A percentile compares a stretch with the other conserved stretches of the same genome.
Conservation (phyloP, 2,888 invertebrate species). For the Gryllus longicercus region DNA sequence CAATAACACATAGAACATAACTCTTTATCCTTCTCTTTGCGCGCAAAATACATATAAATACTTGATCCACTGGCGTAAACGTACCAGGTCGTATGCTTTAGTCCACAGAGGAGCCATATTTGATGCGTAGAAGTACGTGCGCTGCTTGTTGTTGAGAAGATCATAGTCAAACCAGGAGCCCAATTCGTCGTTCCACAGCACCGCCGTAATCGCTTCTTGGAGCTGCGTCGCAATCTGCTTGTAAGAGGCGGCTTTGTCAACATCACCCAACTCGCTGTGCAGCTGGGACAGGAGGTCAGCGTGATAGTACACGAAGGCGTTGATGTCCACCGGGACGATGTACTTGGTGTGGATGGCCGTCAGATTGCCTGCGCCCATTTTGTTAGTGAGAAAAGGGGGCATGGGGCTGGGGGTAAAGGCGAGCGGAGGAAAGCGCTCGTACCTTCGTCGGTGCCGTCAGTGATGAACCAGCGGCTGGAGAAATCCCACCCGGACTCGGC, state of each 20-base stretch:
- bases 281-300: constrained; percentile 67
- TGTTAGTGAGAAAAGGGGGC: too few species aligned
- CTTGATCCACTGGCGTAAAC: constrained; percentile 36
- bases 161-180: constrained; percentile 83
- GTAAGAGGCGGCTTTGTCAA: constrained; percentile 55
- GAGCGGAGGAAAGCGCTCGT: constrained; percentile 34
- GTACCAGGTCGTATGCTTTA: constrained; percentile 52
- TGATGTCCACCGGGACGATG: constrained; percentile 78
- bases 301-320: constrained; percentile 70
- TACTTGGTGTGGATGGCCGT: constrained; percentile 61
- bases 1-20: neutral
- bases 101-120: constrained; percentile 76
- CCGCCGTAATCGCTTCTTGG: constrained; percentile 60
- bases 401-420: too few species aligned
- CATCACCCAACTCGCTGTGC: constrained; percentile 53
- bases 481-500: constrained; percentile 98
- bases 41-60: neutral
- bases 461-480: constrained; percentile 82
- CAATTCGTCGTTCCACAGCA: constrained; percentile 71
- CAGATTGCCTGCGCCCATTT: constrained; percentile 55
- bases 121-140: constrained; percentile 66
- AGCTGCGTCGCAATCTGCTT: constrained; percentile 54
- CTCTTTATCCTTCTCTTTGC: neutral
- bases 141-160: constrained; percentile 51
- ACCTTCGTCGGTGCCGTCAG: constrained; percentile 65